A percentile compares a stretch with the other conserved stretches of the same genome.
Evolutionary conservation across 2,888 invertebrate genomes (phyloP).

Genomic region (Philhelius pedissequus): DNA sequence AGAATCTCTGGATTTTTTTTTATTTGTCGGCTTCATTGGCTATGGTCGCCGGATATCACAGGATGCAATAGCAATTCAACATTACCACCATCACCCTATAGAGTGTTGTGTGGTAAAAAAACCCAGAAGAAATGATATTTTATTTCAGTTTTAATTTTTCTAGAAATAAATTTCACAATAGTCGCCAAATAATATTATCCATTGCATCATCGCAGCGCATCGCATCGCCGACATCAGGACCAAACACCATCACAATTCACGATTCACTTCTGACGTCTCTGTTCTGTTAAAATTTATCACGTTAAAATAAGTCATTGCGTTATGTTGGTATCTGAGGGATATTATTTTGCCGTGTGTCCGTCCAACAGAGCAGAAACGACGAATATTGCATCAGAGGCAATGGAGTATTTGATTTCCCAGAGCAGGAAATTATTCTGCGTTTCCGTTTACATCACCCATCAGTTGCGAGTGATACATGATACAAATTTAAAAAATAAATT

Average conservation of each 20-base stretch:
- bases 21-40: slow-evolving; percentile 19
- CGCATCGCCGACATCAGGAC: neutral
- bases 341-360: neutral
- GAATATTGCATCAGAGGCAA: neutral
- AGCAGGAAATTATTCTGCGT: slow-evolving; percentile 14
- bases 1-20: neutral
- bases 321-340: slow-evolving; percentile 9
- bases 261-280: neutral
- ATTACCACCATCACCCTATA: neutral
- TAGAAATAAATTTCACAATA: slow-evolving; percentile 4
- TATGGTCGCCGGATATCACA: neutral
- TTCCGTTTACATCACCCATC: slow-evolving; percentile 7
- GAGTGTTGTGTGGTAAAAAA: neutral
- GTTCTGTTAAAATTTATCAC: slow-evolving; percentile 38
- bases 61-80: neutral
- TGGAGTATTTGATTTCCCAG: slow-evolving; percentile 33
- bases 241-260: neutral
- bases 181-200: neutral
- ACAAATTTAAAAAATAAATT: neutral
- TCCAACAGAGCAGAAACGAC: neutral
- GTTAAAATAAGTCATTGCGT: slow-evolving; percentile 37
- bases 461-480: slow-evolving; percentile 25
- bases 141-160: slow-evolving; percentile 26
- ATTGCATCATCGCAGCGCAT: neutral
- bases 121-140: slow-evolving; percentile 19